phyloP scores from a whole-genome alignment of 2,113 vertebrate species.

The Panthera tigris region DNA sequence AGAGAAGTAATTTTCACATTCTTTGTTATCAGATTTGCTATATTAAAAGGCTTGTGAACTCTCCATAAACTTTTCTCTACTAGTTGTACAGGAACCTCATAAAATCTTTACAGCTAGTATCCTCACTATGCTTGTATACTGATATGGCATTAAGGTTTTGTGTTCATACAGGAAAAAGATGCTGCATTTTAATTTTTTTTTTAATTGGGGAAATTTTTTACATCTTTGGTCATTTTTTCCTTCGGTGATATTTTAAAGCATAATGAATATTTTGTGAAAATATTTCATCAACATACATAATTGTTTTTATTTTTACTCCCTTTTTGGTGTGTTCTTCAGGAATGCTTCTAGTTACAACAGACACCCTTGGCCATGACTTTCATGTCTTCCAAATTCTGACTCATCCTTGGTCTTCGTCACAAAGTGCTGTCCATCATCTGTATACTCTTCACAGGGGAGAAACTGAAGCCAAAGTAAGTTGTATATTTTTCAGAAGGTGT shows the following conservation, averaged over 20 bases:
- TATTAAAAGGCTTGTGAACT: background rate
- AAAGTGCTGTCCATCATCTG: slow-evolving; percentile 97
- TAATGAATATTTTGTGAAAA: background rate
- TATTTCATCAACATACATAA: background rate
- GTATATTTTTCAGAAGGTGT: slow-evolving; percentile 54
- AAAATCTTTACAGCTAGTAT: background rate
- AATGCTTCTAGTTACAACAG: slow-evolving; percentile 97
- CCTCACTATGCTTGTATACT: background rate
- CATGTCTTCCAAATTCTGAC: slow-evolving; percentile 98
- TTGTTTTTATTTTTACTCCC: slow-evolving; percentile 42
- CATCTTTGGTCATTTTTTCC: background rate
- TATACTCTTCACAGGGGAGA: slow-evolving; percentile 99
- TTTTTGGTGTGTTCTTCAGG: slow-evolving; percentile 83
- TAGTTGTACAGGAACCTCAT: background rate
- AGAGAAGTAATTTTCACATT: background rate
- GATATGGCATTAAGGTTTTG: background rate
- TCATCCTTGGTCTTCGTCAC: slow-evolving; percentile 97
- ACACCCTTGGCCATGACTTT: slow-evolving; percentile 97
- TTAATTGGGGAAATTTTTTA: background rate
- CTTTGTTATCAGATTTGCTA: background rate
- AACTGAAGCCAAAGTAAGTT: slow-evolving; percentile 98
- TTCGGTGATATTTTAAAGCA: background rate
- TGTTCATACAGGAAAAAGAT: background rate
- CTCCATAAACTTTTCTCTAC: background rate
- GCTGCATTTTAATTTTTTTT: background rate